Evolutionary conservation across 2,797 vertebrate genomes (phyloP).

Genomic region (Liasis olivaceus): DNA sequence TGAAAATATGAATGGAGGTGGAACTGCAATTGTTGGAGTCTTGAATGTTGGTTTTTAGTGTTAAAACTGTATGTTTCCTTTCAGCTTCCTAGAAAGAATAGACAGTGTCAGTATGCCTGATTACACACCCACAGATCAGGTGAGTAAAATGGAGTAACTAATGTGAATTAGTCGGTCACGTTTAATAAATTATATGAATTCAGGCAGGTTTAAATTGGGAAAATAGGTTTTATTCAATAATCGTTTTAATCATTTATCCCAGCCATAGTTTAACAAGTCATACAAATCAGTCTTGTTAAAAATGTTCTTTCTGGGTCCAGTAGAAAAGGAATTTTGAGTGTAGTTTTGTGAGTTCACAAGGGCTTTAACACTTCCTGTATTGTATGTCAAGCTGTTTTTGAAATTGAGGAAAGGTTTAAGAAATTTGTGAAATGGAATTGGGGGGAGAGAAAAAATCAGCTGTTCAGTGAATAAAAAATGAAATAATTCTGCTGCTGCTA

Average conservation of each 20-base stretch:
- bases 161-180: background rate
- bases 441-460: background rate
- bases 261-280: background rate
- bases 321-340: background rate
- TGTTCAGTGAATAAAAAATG: background rate
- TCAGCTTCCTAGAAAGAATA: slow-evolving; percentile 97
- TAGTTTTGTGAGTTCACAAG: background rate
- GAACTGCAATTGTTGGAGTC: background rate
- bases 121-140: slow-evolving; percentile 99
- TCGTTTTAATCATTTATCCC: background rate
- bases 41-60: slow-evolving; percentile 10
- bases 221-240: background rate
- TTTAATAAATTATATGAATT: slow-evolving; percentile 5
- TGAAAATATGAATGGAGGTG: slow-evolving; percentile 8
- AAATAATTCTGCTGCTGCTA: background rate
- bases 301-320: background rate
- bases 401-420: background rate
- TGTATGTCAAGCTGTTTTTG: background rate
- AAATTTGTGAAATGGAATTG: background rate
- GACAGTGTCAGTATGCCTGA: slow-evolving; percentile 96
- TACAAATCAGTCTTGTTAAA: background rate
- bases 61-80: slow-evolving; percentile 59
- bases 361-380: background rate
- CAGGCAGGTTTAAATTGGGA: background rate
- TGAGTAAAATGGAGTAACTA: slow-evolving; percentile 59